phyloP scores from a whole-genome alignment of 2,888 invertebrate genomes.

The Athetis lepigone region DNA sequence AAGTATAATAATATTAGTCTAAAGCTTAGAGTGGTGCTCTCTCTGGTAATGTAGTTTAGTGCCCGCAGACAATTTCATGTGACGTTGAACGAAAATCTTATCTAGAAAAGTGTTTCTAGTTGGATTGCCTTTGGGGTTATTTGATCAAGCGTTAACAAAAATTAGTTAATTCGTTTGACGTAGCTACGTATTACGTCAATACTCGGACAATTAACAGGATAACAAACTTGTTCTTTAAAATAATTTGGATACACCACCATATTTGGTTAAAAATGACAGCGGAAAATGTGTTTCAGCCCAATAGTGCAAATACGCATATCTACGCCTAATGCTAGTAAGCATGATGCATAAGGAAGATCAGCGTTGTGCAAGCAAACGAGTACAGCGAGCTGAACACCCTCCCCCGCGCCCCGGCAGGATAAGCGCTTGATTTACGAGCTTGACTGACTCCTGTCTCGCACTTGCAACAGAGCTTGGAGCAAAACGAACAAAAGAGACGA shows the following conservation, averaged over 20 bases:
- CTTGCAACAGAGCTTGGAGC: constrained; percentile 60
- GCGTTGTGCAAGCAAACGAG: constrained; percentile 41
- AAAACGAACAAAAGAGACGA: constrained; percentile 45
- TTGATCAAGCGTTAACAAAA: background rate
- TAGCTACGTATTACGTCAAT: background rate
- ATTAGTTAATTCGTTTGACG: background rate
- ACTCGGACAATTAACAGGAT: background rate
- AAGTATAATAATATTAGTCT: constrained; percentile 8
- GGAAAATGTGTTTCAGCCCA: background rate
- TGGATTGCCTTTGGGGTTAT: background rate
- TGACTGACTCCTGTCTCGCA: constrained; percentile 36
- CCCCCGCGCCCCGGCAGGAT: constrained; percentile 33
- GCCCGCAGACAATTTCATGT: constrained; percentile 4
- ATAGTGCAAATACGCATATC: constrained; percentile 23
- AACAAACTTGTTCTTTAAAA: background rate
- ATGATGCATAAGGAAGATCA: constrained; percentile 34
- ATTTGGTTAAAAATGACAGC: background rate
- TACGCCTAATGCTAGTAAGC: constrained; percentile 22
- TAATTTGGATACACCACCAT: background rate
- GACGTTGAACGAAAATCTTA: constrained; percentile 14
- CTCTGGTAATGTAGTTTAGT: constrained; percentile 4
- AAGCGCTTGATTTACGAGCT: constrained; percentile 57
- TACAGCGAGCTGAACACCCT: constrained; percentile 32
- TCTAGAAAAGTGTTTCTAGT: background rate
- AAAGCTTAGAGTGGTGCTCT: background rate